Evolutionary conservation across 2,888 invertebrate species (phyloP).

Genomic region (Diadegma fenestrale): DNA sequence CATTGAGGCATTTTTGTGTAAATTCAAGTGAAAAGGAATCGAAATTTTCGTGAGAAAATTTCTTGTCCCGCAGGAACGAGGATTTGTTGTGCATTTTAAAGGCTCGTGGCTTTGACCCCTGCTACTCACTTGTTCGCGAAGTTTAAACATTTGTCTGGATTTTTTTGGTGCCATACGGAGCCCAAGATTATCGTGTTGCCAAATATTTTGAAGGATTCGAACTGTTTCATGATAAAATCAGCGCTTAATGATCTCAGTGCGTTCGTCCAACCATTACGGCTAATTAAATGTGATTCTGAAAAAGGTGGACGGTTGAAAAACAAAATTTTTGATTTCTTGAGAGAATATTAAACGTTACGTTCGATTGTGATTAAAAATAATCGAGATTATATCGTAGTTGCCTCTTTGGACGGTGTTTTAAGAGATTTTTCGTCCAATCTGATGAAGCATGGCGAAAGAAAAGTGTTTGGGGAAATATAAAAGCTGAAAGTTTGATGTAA

Average conservation of each 20-base stretch:
- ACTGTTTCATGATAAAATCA: not conserved
- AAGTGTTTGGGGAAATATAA: slow-evolving; percentile 29
- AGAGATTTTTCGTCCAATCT: slow-evolving; percentile 69
- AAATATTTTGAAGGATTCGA: not conserved
- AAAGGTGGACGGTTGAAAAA: not conserved
- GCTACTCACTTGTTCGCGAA: no score
- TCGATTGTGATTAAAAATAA: slow-evolving; percentile 64
- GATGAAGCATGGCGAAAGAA: slow-evolving; percentile 30
- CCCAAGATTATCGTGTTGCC: no score
- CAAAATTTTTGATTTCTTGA: slow-evolving; percentile 55
- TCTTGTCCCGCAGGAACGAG: not conserved
- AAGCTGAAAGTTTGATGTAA: slow-evolving; percentile 35
- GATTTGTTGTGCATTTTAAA: no score
- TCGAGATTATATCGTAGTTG: slow-evolving; percentile 72
- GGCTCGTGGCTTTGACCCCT: no score
- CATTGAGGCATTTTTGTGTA: not conserved
- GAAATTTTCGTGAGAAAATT: not conserved
- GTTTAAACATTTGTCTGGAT: no score
- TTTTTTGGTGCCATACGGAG: no score
- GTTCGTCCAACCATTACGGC: not conserved
- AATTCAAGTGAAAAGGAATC: not conserved
- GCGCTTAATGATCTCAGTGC: slow-evolving; percentile 10
- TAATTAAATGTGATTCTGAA: slow-evolving; percentile 21
- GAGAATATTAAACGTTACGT: slow-evolving; percentile 69
- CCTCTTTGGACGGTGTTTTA: slow-evolving; percentile 69